phyloP scores from a whole-genome alignment of 2,888 invertebrate species.

The Leucania comma region DNA sequence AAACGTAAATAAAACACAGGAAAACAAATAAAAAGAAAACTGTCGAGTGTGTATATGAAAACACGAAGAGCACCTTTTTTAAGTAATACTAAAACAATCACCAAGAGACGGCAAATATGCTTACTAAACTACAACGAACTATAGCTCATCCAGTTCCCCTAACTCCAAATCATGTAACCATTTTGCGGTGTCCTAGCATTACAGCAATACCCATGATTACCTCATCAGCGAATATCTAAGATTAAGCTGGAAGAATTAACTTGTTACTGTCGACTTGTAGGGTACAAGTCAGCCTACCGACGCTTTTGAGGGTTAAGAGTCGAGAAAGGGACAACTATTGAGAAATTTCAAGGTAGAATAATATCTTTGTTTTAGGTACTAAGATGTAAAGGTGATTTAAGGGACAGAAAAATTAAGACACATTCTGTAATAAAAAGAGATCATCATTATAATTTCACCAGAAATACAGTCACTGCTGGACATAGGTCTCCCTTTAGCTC shows the following conservation, averaged over 20 bases:
- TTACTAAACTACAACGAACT: too few species aligned
- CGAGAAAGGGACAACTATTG: slow-evolving; percentile 37
- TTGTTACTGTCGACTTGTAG: slow-evolving; percentile 69
- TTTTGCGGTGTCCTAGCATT: slow-evolving; percentile 78
- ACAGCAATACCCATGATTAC: slow-evolving; percentile 83
- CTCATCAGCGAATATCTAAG: slow-evolving; percentile 82
- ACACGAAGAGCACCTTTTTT: not conserved
- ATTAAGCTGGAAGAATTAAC: slow-evolving; percentile 82
- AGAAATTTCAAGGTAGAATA: slow-evolving; percentile 38
- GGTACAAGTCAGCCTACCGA: slow-evolving; percentile 50
- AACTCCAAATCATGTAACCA: slow-evolving; percentile 46
- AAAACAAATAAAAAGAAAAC: not conserved
- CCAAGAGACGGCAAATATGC: too few species aligned
- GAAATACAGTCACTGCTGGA: too few species aligned
- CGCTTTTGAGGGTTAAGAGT: slow-evolving; percentile 54
- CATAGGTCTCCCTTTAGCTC: too few species aligned
- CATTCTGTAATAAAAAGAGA: too few species aligned
- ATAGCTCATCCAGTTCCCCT: slow-evolving; percentile 57
- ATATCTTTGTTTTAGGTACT: not conserved
- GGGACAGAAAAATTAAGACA: not conserved
- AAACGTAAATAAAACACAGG: too few species aligned
- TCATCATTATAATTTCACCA: too few species aligned
- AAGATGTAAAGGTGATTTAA: not conserved
- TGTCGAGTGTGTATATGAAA: not conserved
- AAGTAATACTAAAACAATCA: too few species aligned